Evolutionary conservation across 2,888 invertebrate genomes (phyloP).

Genomic region (Lydus trimaculatus): DNA sequence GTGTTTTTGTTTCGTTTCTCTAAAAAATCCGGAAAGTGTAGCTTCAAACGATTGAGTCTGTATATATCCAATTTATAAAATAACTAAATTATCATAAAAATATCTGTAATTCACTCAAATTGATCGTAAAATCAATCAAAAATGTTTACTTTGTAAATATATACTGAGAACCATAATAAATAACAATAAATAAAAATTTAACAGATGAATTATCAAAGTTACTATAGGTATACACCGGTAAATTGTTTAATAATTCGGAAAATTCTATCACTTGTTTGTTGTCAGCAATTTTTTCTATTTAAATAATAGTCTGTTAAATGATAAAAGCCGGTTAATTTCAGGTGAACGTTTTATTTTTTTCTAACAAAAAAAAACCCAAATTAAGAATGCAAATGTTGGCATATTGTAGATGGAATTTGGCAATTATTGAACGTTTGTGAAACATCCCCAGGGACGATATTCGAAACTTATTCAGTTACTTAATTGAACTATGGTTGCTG

Average conservation of each 20-base stretch:
- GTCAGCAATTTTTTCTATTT: background rate
- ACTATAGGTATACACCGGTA: background rate
- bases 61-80: too few species aligned
- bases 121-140: background rate
- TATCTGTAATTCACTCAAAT: background rate
- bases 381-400: background rate
- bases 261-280: too few species aligned
- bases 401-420: background rate
- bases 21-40: too few species aligned
- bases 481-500: background rate
- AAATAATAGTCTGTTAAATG: background rate
- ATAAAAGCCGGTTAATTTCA: background rate
- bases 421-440: slow-evolving; percentile 6
- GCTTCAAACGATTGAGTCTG: too few species aligned
- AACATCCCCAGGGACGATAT: background rate
- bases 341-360: background rate
- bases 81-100: background rate
- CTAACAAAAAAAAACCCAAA: background rate
- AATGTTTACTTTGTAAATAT: background rate
- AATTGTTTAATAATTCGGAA: background rate
- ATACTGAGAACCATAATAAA: background rate
- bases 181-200: background rate
- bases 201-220: background rate
- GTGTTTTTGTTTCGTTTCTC: too few species aligned
- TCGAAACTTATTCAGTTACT: slow-evolving; percentile 8